Percentiles rank a stretch among this genome's conserved stretches.
Evolutionary conservation across 2,113 vertebrate species (phyloP).

Genomic region (Circaetus cinerascens): DNA sequence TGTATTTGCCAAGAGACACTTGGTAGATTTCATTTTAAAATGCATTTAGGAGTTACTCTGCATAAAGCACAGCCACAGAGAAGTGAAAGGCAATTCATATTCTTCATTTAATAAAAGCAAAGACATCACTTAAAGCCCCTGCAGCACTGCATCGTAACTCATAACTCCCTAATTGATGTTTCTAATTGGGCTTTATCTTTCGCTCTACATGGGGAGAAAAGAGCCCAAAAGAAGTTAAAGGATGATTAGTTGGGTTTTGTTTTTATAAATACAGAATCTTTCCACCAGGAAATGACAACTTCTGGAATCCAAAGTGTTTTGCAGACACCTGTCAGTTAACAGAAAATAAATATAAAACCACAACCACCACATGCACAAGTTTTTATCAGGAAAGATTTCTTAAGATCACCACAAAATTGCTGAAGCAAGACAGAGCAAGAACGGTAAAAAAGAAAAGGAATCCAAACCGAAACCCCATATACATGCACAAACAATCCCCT

Average conservation of each 20-base stretch:
- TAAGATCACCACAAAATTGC: not conserved
- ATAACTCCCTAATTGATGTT: not conserved
- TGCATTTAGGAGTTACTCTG: not conserved
- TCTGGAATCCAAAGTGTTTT: not conserved
- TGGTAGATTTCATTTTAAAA: not conserved
- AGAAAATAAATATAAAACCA: not conserved
- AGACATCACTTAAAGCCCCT: not conserved
- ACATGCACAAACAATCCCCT: not conserved
- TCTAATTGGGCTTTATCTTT: not conserved
- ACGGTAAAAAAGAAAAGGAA: not conserved
- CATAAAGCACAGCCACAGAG: not conserved
- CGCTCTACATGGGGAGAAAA: not conserved
- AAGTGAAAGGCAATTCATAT: not conserved
- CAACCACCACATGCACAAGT: not conserved
- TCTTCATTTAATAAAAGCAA: not conserved
- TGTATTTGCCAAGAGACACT: not conserved
- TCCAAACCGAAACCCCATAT: not conserved
- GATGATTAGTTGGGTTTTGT: not conserved
- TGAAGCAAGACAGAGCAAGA: not conserved
- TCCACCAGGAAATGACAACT: not conserved
- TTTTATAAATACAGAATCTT: not conserved
- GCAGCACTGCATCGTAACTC: not conserved
- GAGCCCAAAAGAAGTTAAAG: not conserved
- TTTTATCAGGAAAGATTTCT: not conserved
- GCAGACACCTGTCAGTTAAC: not conserved